phyloP scores from a whole-genome alignment of 2,797 vertebrate species.

The Manis pentadactyla region DNA sequence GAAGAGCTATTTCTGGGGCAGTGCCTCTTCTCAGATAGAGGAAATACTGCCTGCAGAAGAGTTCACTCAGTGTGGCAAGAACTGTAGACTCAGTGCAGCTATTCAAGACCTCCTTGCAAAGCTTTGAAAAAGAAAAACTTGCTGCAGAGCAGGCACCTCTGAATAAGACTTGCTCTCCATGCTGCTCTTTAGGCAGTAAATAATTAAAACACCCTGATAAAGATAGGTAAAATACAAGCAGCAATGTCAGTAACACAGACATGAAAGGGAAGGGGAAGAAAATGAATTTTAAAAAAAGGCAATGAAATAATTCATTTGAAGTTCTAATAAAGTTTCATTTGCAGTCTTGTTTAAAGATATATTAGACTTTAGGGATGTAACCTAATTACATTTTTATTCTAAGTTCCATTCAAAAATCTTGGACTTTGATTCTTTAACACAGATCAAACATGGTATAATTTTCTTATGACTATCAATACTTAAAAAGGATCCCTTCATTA shows the following conservation, averaged over 20 bases:
- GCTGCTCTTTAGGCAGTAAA: slow-evolving; percentile 87
- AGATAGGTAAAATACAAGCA: slow-evolving; percentile 89
- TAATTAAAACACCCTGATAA: slow-evolving; percentile 87
- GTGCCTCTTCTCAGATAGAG: neutral
- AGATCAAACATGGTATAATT: slow-evolving; percentile 92
- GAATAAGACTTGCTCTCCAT: slow-evolving; percentile 80
- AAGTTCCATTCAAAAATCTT: slow-evolving; percentile 86
- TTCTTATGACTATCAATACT: slow-evolving; percentile 93
- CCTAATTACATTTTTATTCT: slow-evolving; percentile 90
- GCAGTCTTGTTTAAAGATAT: slow-evolving; percentile 90
- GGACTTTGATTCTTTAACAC: slow-evolving; percentile 88
- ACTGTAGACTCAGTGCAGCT: neutral
- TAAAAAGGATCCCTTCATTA: slow-evolving; percentile 92
- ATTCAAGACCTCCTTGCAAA: slow-evolving; percentile 65
- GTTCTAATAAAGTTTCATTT: slow-evolving; percentile 90
- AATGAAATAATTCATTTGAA: slow-evolving; percentile 91
- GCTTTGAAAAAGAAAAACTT: slow-evolving; percentile 80
- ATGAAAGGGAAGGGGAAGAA: slow-evolving; percentile 87
- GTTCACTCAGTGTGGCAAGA: slow-evolving; percentile 32
- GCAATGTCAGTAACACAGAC: slow-evolving; percentile 87
- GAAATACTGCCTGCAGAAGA: slow-evolving; percentile 62
- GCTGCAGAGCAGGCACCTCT: slow-evolving; percentile 69
- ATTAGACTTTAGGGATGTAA: slow-evolving; percentile 90
- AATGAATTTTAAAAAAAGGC: slow-evolving; percentile 85
- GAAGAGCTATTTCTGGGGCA: slow-evolving; percentile 17